Base-by-base conservation (phyloP, 2,888 invertebrate genomes). In the Andrena minutula region DNA sequence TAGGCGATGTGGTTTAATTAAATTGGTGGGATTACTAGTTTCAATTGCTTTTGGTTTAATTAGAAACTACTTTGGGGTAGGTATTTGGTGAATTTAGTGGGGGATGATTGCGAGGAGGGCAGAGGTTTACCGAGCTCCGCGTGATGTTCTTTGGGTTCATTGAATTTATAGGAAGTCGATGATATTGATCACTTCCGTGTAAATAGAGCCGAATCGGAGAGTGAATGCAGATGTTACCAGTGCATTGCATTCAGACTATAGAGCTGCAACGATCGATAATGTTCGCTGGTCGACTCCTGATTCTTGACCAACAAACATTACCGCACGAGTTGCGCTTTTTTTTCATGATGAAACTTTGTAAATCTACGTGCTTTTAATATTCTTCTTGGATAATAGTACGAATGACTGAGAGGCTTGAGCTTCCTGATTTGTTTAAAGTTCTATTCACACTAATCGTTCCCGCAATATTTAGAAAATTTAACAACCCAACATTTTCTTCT, bases 251-350 rank as follows among this genome's bases (percentile, higher is more conserved):
- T 86, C 70, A 53, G 65, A 74, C 69, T 64, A 41, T 41, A 41
- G 16, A 61, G 78, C 81, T 79, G 84, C 84, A 53, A 84, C 86
- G 88, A 88, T 88, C 89, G 81, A 88, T 89, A 89, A 83, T 66
- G 75, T 69, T 82, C 76, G 68, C 75, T 75, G 71, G 68, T 70
- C 74, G 69, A 83, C 74, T 77, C 70, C 41, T 65, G 74, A 74
- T 79, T 79, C 75, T 69, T 78, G 61, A 69, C 63, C 63, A 75
- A 64, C 51, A 47, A 53, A 20, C 20, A 79, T 79, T 61, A 26
- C 47, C 20, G 32, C n/a, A 32, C 75, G 61, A 78, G 70, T 51
- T 70, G 64, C 69, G 20, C 53, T 53, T 65, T 68, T 68, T 65
- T 70, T 32, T 7, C 12, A 5, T 35, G 49, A 23, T 2, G 12